Evolutionary conservation across 1,140 invertebrate genomes (phyloP), one percentile per base, ranked within the genome.

Genomic region (Mizuhopecten yessoensis): DNA sequence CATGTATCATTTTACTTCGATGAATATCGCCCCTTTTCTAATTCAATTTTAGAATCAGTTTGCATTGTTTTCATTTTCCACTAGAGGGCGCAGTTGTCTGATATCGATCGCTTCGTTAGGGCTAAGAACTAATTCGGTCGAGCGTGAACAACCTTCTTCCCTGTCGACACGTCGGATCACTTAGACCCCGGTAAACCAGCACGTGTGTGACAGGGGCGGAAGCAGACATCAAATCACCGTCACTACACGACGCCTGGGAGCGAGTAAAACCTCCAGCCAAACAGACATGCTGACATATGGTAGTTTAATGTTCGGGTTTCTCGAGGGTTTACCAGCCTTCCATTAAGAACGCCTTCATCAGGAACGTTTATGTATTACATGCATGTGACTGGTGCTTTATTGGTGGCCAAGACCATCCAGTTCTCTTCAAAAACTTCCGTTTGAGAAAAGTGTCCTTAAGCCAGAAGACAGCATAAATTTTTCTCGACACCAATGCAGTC

Each of bases 191-290:
- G 57, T 29, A 75, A 75, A 75, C 57, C 57, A 75, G 57, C 57
- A 75, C 57, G 57, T 75, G 17, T 75, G 57, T 75, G 57, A 75
- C 57, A 75, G n/a, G 57, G 57, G 57, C n/a, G 57, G 57, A 75
- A 75, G 11, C 57, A 29, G 57, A 75, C n/a, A 75, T 75, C 57
- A 75, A 75, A 75, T 75, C 57, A 75, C 57, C 57, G 57, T 75
- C 57, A 29, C 57, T 17, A 29, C 57, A 75, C 57, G n/a, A 23
- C 57, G 57, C 23, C n/a, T 9, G 57, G 57, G 57, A 75, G n/a
- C 57, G 57, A 75, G 57, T n/a, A 29, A n/a, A 29, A 39, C 36
- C 23, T 17, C 23, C 23, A 75, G 11, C 23, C n/a, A 3, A 75
- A 75, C 57, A 75, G 57, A 75, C 57, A 75, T 75, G 57, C 57